Percentiles rank a stretch among this genome's conserved stretches.
Evolutionary conservation across 2,797 vertebrate genomes (phyloP).

Genomic region (Fistularia commersonii): DNA sequence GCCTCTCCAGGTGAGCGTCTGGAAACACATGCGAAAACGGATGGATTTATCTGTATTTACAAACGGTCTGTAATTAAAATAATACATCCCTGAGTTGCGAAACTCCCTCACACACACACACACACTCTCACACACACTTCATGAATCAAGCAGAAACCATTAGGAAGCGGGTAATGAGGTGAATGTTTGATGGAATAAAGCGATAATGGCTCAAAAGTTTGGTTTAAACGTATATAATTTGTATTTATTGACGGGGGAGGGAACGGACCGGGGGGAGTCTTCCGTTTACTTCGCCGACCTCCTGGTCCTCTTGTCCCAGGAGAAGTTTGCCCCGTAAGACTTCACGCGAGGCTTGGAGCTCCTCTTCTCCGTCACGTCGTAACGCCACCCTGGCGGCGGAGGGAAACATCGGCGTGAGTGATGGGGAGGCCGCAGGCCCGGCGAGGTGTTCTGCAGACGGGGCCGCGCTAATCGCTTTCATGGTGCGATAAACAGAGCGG

Average conservation of each 20-base stretch:
- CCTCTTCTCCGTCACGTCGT: conserved; percentile 87
- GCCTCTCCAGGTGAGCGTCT: too few species aligned
- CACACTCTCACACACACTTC: conserved; percentile 54
- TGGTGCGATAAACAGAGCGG: conserved; percentile 67
- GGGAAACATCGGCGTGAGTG: conserved; percentile 54
- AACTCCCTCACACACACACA: conserved; percentile 9
- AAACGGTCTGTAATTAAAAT: conserved; percentile 47
- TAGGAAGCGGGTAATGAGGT: conserved; percentile 63
- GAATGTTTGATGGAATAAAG: conserved; percentile 60
- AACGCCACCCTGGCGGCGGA: conserved; percentile 92
- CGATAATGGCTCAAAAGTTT: conserved; percentile 47
- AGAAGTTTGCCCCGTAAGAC: conserved; percentile 97
- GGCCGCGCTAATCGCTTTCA: conserved; percentile 52
- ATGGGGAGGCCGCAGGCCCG: conserved; percentile 16
- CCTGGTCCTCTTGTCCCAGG: conserved; percentile 96
- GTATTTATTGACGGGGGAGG: conserved; percentile 85
- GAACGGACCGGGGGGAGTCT: conserved; percentile 66
- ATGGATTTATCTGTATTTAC: conserved; percentile 41
- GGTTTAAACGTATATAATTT: conserved; percentile 77
- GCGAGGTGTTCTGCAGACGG: conserved; percentile 63
- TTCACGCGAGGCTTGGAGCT: conserved; percentile 90
- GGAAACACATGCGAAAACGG: too few species aligned
- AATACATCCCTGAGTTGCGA: conserved; percentile 34
- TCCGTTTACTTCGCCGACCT: conserved; percentile 90
- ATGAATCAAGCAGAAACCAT: conserved; percentile 26